These are phyloP conservation scores for Coranthus polyacanthus DNA, from an alignment of 2,797 vertebrate genomes.

Conservation along the genomic window DNA sequence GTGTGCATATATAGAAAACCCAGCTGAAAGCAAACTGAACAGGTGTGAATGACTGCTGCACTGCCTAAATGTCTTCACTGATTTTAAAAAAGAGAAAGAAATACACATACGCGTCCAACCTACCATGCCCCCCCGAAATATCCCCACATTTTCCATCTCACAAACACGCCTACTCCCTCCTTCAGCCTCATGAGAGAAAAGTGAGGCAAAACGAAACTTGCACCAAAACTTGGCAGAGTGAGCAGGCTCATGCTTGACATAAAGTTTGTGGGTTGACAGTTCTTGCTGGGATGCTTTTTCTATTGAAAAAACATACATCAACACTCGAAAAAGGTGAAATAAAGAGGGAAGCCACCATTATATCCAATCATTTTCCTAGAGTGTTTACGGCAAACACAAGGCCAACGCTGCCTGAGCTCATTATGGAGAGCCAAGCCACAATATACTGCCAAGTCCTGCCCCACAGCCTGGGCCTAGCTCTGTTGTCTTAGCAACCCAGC, in stretches of 20 bases:
- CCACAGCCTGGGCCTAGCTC: constrained; percentile 72
- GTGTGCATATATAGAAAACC: no score
- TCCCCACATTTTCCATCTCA: constrained; percentile 56
- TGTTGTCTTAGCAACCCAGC: constrained; percentile 88
- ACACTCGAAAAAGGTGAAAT: constrained; percentile 29
- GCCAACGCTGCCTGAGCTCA: constrained; percentile 74
- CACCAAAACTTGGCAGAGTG: constrained; percentile 49
- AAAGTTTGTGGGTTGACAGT: constrained; percentile 40
- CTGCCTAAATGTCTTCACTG: constrained; percentile 46
- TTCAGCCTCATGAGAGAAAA: constrained; percentile 40
- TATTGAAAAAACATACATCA: constrained; percentile 26
- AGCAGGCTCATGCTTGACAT: constrained; percentile 39
- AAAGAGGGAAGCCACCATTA: constrained; percentile 35
- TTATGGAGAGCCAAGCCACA: constrained; percentile 80
- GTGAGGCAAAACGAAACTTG: constrained; percentile 47
- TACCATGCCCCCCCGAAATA: constrained; percentile 1
- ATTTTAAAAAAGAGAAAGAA: constrained; percentile 82
- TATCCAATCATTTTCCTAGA: constrained; percentile 74
- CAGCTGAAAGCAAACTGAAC: no score
- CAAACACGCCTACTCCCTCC: constrained; percentile 25
- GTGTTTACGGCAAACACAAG: constrained; percentile 82
- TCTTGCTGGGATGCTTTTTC: constrained; percentile 36
- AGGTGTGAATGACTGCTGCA: no score
- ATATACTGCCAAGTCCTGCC: constrained; percentile 85
- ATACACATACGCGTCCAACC: no score